Conservation (phyloP, 1,140 invertebrate species). For the Lerema accius region DNA sequence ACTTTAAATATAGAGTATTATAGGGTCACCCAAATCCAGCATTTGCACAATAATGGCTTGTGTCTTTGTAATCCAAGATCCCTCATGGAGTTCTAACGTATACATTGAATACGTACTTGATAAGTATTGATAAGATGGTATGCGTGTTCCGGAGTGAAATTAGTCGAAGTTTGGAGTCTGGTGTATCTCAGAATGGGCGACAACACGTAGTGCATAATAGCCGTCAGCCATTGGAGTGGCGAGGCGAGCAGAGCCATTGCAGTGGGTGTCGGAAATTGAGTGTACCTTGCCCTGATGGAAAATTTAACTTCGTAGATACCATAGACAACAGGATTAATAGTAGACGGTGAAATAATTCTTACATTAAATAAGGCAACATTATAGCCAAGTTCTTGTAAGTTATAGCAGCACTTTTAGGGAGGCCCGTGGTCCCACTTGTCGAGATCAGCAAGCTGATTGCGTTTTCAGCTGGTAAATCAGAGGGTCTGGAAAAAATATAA, state of each 20-base stretch:
- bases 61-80: too few species aligned
- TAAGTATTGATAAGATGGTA: slow-evolving; percentile 63
- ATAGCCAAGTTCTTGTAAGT: slow-evolving; percentile 63
- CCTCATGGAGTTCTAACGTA: too few species aligned
- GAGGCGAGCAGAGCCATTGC: slow-evolving; percentile 48
- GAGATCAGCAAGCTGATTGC: slow-evolving; percentile 52
- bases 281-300: slow-evolving; percentile 41
- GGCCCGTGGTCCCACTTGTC: slow-evolving; percentile 69
- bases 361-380: slow-evolving; percentile 55
- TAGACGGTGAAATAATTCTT: slow-evolving; percentile 33
- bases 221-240: slow-evolving; percentile 65
- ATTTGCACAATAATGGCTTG: too few species aligned
- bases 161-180: slow-evolving; percentile 49
- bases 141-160: slow-evolving; percentile 52
- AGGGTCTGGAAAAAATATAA: slow-evolving; percentile 50
- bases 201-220: slow-evolving; percentile 45
- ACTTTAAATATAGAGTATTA: too few species aligned
- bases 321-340: too few species aligned
- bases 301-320: too few species aligned
- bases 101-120: slow-evolving; percentile 54
- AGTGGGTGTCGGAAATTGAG: slow-evolving; percentile 56
- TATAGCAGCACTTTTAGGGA: slow-evolving; percentile 61
- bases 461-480: slow-evolving; percentile 58
- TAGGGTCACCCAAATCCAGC: too few species aligned
- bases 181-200: slow-evolving; percentile 52